Evolutionary conservation across 2,113 vertebrate genomes (phyloP).

Genomic region (Salvator merianae): DNA sequence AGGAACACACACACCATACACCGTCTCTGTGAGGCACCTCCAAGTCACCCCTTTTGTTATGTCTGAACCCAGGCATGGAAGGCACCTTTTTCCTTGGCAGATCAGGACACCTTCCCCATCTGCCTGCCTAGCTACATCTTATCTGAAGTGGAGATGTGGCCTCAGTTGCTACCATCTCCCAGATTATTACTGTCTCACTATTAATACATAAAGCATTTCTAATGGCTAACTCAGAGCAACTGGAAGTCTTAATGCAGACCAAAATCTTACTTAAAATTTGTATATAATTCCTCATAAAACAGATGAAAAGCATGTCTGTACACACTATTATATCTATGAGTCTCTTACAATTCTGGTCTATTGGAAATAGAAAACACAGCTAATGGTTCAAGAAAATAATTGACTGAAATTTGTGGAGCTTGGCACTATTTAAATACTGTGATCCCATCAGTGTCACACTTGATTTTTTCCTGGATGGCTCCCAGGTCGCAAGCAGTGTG

Average conservation of each 20-base stretch:
- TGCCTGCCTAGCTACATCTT: too few relatives aligned
- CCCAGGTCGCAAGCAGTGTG: background rate
- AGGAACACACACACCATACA: too few relatives aligned
- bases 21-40: too few relatives aligned
- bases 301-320: background rate
- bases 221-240: background rate
- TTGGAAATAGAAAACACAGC: background rate
- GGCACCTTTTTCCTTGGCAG: too few relatives aligned
- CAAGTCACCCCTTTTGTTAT: too few relatives aligned
- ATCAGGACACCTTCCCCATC: too few relatives aligned
- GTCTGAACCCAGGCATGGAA: too few relatives aligned
- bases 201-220: background rate
- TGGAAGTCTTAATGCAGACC: background rate
- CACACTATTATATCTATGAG: background rate
- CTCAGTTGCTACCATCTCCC: too few relatives aligned
- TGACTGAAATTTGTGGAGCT: background rate
- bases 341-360: background rate
- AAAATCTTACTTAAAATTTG: background rate
- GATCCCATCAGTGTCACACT: background rate
- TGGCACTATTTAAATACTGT: background rate
- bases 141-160: too few relatives aligned
- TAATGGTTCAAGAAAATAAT: background rate
- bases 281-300: background rate
- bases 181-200: background rate
- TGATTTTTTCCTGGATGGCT: background rate